Evolutionary conservation across 2,797 vertebrate species (phyloP).

Genomic region (Trachops cirrhosus): DNA sequence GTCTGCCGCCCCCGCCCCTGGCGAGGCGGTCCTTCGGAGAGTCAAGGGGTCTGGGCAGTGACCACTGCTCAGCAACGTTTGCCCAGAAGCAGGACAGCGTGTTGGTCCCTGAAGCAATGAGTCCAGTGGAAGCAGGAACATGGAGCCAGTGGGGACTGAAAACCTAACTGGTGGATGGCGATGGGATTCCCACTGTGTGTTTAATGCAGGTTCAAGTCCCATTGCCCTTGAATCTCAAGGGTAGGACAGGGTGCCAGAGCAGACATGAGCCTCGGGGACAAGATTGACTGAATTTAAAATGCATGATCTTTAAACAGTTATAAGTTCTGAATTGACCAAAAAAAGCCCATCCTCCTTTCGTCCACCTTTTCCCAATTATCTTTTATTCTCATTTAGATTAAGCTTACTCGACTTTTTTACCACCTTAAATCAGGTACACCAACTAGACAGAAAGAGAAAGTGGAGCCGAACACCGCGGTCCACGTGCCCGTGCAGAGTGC

Average conservation of each 20-base stretch:
- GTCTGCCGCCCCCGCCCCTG: neutral
- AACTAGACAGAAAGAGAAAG: neutral
- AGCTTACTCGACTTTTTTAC: neutral
- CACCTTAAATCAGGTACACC: neutral
- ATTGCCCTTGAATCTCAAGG: neutral
- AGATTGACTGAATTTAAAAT: neutral
- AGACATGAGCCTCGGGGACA: neutral
- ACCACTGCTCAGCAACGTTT: neutral
- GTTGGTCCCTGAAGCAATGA: neutral
- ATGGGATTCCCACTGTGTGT: neutral
- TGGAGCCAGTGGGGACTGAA: neutral
- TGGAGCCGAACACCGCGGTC: rapidly evolving
- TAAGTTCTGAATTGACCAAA: neutral
- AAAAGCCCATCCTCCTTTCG: neutral
- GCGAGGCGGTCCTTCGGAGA: neutral
- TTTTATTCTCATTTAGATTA: neutral
- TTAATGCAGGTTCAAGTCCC: neutral
- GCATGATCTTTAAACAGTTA: neutral
- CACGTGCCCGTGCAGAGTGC: neutral
- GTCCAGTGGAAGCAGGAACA: neutral
- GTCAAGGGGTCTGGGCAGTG: neutral
- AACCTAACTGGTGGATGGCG: neutral
- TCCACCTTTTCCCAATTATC: neutral
- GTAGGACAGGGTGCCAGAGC: neutral
- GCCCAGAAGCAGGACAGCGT: neutral